Evolutionary conservation across 2,113 vertebrate species (phyloP).

Genomic region (Psittacara wagleri): DNA sequence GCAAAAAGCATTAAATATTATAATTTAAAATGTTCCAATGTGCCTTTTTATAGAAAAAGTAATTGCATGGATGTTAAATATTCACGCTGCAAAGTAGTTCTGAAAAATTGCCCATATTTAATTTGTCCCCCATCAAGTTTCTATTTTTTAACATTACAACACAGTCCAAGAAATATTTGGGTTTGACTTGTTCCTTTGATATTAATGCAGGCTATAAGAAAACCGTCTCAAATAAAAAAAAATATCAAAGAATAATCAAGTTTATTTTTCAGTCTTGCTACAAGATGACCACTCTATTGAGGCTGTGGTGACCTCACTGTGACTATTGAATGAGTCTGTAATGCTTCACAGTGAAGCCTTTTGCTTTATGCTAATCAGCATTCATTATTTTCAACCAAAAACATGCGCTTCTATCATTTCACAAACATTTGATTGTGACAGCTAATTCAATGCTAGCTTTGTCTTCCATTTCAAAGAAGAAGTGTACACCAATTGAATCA

Average conservation of each 20-base stretch:
- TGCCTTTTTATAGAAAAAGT: slow-evolving; percentile 51
- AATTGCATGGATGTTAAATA: slow-evolving; percentile 55
- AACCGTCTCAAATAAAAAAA: slow-evolving; percentile 20
- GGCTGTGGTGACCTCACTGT: slow-evolving; percentile 57
- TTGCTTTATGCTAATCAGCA: slow-evolving; percentile 64
- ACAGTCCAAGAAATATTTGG: slow-evolving; percentile 23
- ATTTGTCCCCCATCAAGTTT: slow-evolving; percentile 17
- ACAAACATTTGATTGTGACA: slow-evolving; percentile 73
- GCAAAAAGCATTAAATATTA: slow-evolving; percentile 32
- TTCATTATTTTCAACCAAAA: slow-evolving; percentile 63
- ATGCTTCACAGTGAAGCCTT: slow-evolving; percentile 62
- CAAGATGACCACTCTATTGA: slow-evolving; percentile 56
- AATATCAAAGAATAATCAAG: slow-evolving; percentile 37
- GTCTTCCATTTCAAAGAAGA: slow-evolving; percentile 46
- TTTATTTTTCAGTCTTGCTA: slow-evolving; percentile 66
- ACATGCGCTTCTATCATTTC: slow-evolving; percentile 63
- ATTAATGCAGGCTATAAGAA: slow-evolving; percentile 49
- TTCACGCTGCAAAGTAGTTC: slow-evolving; percentile 30
- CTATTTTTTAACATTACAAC: slow-evolving; percentile 36
- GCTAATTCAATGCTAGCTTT: slow-evolving; percentile 67
- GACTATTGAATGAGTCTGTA: slow-evolving; percentile 30
- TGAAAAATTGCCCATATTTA: slow-evolving; percentile 51
- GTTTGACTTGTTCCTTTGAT: slow-evolving; percentile 35
- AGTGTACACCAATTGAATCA: slow-evolving; percentile 33
- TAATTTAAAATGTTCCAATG: slow-evolving; percentile 42